Evolutionary conservation across 2,113 vertebrate genomes (phyloP).

Genomic region (Zosterops pallidus): DNA sequence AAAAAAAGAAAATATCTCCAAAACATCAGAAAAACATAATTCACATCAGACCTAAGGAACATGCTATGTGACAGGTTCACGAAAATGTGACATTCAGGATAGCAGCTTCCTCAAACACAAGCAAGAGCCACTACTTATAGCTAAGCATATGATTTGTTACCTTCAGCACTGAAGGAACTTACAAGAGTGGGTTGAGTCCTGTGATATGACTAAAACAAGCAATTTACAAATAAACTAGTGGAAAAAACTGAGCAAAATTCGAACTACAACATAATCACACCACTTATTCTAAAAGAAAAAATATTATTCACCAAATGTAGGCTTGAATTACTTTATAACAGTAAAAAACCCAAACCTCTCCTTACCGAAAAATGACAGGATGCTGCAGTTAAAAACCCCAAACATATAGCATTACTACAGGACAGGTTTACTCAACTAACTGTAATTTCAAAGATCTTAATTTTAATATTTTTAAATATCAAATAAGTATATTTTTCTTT

Average conservation of each 20-base stretch:
- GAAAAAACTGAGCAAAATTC: fast-evolving
- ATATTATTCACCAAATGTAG: neutral
- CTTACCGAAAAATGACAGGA: neutral
- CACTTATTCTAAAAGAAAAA: neutral
- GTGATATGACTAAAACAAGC: neutral
- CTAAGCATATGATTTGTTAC: neutral
- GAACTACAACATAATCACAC: neutral
- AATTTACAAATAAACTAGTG: neutral
- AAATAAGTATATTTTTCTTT: conserved; percentile 11
- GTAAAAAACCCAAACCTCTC: fast-evolving
- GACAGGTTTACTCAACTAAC: neutral
- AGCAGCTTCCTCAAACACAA: neutral
- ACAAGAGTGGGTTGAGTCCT: neutral
- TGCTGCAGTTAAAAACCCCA: neutral
- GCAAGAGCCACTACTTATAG: neutral
- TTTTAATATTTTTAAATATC: neutral
- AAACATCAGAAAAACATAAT: neutral
- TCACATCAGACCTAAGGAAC: neutral
- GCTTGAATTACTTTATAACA: neutral
- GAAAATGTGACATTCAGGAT: neutral
- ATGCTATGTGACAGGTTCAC: neutral
- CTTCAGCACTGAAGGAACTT: neutral
- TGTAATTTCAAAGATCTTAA: neutral
- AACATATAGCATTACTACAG: neutral
- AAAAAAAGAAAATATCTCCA: neutral